Conservation (phyloP, 1,140 invertebrate species). For the Atta colombica region DNA sequence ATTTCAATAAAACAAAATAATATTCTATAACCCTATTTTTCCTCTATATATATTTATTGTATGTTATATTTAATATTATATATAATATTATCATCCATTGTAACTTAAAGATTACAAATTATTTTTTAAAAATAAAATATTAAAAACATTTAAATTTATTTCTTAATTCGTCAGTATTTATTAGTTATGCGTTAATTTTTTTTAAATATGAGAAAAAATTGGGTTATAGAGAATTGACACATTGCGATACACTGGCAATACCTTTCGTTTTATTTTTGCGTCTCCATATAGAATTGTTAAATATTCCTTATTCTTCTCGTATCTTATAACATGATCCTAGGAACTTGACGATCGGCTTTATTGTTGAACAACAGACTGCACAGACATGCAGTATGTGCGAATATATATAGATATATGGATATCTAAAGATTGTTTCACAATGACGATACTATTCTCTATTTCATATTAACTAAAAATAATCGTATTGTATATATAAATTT, state of each 20-base stretch:
- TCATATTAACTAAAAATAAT: not conserved
- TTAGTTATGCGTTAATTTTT: no score
- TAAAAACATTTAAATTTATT: no score
- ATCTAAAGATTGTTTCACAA: constrained; percentile 47
- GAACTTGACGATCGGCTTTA: constrained; percentile 29
- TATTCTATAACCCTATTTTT: no score
- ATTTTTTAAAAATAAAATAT: no score
- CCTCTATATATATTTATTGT: no score
- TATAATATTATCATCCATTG: no score
- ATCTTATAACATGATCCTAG: not conserved
- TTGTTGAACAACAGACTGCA: constrained; percentile 55
- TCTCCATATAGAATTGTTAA: not conserved
- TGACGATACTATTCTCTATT: not conserved
- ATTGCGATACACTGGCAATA: not conserved
- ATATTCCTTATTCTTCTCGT: not conserved
- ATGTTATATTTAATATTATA: no score
- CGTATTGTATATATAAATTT: not conserved
- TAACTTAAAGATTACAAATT: no score
- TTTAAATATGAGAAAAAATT: no score
- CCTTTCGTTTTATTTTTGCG: constrained; percentile 1
- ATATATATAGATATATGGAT: constrained; percentile 52
- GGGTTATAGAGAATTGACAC: not conserved
- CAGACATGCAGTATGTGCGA: constrained; percentile 21
- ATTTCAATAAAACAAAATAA: no score
- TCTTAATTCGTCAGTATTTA: no score